Conservation (phyloP, 23 tunicate species). For the Styela plicata region DNA sequence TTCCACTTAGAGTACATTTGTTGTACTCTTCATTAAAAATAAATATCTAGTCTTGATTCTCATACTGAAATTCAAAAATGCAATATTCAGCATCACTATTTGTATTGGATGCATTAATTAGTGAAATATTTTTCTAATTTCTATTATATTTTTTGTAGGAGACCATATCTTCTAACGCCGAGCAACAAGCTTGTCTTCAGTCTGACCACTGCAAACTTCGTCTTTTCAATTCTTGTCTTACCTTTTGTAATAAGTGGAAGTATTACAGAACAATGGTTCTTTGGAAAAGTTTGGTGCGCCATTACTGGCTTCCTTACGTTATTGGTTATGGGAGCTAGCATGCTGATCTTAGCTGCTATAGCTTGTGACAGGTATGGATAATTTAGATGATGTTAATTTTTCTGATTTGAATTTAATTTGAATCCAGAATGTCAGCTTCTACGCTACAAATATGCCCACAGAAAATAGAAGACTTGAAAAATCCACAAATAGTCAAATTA, state of each 20-base stretch:
- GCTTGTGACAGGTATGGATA: slow-evolving; percentile 58
- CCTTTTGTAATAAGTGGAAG: slow-evolving; percentile 49
- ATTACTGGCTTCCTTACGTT: slow-evolving; percentile 42
- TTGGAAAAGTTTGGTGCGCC: slow-evolving; percentile 63
- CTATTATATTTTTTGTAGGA: slow-evolving; percentile 25
- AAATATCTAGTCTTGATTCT: too few species aligned
- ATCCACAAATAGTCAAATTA: too few species aligned
- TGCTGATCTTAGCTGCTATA: slow-evolving; percentile 39
- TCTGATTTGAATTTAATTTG: neutral
- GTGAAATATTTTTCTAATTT: too few species aligned
- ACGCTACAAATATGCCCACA: neutral
- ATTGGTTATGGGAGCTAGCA: slow-evolving; percentile 40
- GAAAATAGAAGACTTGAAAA: neutral
- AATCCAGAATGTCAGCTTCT: too few species aligned
- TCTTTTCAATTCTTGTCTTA: slow-evolving; percentile 34
- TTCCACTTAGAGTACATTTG: too few species aligned
- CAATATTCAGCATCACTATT: too few species aligned
- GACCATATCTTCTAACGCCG: slow-evolving; percentile 57
- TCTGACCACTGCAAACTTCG: slow-evolving; percentile 54
- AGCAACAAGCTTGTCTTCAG: slow-evolving; percentile 71
- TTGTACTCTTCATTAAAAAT: too few species aligned
- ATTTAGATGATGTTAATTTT: too few species aligned
- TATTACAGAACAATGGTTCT: slow-evolving; percentile 31
- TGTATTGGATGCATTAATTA: too few species aligned
- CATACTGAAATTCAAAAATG: too few species aligned